Evolutionary conservation across 2,888 invertebrate genomes (phyloP).

Genomic region (Hirtodrosophila confusa): DNA sequence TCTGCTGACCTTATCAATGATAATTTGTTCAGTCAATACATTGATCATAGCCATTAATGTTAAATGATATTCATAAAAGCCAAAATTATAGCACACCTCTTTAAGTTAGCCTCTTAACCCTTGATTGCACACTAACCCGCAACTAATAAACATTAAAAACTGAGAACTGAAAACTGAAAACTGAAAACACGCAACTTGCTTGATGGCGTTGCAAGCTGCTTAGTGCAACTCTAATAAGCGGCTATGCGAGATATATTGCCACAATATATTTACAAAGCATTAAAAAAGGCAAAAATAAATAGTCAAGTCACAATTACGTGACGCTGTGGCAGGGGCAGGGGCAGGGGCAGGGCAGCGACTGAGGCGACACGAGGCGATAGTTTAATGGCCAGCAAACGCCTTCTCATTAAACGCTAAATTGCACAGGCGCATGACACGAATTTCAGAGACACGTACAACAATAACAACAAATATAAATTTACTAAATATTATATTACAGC

Average conservation of each 20-base stretch:
- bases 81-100: conserved; percentile 32
- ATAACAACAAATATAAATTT: conserved; percentile 29
- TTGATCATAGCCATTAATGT: too few species aligned
- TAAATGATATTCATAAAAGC: too few species aligned
- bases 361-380: conserved; percentile 50
- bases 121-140: conserved; percentile 53
- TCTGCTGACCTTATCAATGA: not conserved
- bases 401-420: conserved; percentile 80
- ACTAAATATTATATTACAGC: conserved; percentile 55
- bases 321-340: conserved; percentile 2
- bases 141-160: conserved; percentile 32
- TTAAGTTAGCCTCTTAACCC: conserved; percentile 43
- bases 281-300: conserved; percentile 22
- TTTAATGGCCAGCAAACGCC: conserved; percentile 77
- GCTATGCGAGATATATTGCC: conserved; percentile 49
- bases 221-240: conserved; percentile 60
- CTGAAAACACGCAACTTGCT: conserved; percentile 60
- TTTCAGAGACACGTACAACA: conserved; percentile 37
- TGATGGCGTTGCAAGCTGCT: conserved; percentile 62
- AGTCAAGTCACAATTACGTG: conserved; percentile 69
- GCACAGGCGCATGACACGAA: conserved; percentile 73
- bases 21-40: conserved; percentile 8
- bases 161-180: conserved; percentile 13
- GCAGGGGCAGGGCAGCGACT: conserved; percentile 17
- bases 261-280: conserved; percentile 20